A percentile compares a stretch with the other conserved stretches of the same genome.
Conservation (phyloP, 2,797 vertebrate genomes). For the Gallinago solitaria region DNA sequence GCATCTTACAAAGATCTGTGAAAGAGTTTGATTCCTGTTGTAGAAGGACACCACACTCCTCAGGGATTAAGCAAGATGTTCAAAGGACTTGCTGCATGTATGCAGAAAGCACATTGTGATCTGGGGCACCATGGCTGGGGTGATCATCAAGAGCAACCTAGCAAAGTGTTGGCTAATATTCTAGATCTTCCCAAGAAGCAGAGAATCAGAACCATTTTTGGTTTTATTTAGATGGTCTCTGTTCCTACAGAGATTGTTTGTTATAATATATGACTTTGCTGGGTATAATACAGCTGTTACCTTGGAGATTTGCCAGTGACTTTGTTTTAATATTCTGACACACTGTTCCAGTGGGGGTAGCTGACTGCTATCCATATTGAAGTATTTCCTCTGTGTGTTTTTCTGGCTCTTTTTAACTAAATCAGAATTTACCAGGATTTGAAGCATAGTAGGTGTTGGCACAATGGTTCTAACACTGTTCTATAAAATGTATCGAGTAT, state of each 20-base stretch:
- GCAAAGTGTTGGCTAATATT: neutral
- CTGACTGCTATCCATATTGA: neutral
- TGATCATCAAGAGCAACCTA: neutral
- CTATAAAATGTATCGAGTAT: neutral
- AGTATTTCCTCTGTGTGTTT: slow-evolving; percentile 2
- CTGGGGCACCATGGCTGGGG: neutral
- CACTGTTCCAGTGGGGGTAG: neutral
- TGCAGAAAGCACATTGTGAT: neutral
- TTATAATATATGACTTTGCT: neutral
- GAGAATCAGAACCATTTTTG: neutral
- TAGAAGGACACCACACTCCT: neutral
- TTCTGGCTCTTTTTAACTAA: neutral
- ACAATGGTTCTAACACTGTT: neutral
- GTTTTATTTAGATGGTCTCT: neutral
- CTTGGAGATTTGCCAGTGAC: neutral
- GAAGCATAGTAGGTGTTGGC: neutral
- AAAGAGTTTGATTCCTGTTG: neutral
- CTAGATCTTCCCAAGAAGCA: neutral
- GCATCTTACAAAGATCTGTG: neutral
- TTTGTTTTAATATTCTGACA: slow-evolving; percentile 11
- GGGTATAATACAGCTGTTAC: neutral
- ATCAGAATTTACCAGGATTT: neutral
- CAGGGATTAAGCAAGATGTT: neutral
- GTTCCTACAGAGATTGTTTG: neutral
- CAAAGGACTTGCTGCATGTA: neutral